Evolutionary conservation across 2,797 vertebrate genomes (phyloP), one percentile per base, ranked within the genome.

Genomic region (Bovichtus variegatus): DNA sequence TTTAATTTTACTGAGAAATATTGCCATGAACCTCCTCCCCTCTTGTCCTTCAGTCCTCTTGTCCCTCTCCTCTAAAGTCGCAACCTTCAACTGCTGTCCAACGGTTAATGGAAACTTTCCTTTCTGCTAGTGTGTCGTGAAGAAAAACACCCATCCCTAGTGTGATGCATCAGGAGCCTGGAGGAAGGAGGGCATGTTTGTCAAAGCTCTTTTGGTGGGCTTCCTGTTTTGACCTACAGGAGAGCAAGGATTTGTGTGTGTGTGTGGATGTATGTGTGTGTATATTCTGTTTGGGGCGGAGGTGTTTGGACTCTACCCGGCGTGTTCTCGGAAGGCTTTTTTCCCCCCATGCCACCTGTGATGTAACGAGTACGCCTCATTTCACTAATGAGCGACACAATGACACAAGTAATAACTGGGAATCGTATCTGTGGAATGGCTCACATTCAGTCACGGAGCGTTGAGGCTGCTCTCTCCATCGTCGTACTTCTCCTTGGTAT

Each of bases 61-160:
- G n/a, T 36, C 38, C 40, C 36, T 51, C 53, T 60, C 58, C 25
- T 16, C 47, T 23, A n/a, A 73, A 72, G 69, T 79, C 74, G 70
- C 67, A 76, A 75, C 74, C 75, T 75, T 68, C 76, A 82, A 81
- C 55, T 74, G 74, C 66, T 57, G 71, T 71, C 69, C 66, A 51
- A 16, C 16, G 3, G 75, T 79, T 81, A 76, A 86, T 85, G 87
- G 83, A 92, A 92, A 91, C 81, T 87, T 81, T 84, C 74, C 82
- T 85, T 38, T 73, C 59, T 76, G 73, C 77, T 81, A 54, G 80
- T 41, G 74, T 90, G 81, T 90, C 81, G 65, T 87, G 71, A 92
- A 91, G 70, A 90, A 81, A 89, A 86, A 89, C 49, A 76, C 41
- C 79, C 67, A 50, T 71, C 70, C 51, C 31, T 36, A 3, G 62